Base-by-base conservation (phyloP, 2,888 invertebrate genomes). In the Aporophyla lueneburgensis region DNA sequence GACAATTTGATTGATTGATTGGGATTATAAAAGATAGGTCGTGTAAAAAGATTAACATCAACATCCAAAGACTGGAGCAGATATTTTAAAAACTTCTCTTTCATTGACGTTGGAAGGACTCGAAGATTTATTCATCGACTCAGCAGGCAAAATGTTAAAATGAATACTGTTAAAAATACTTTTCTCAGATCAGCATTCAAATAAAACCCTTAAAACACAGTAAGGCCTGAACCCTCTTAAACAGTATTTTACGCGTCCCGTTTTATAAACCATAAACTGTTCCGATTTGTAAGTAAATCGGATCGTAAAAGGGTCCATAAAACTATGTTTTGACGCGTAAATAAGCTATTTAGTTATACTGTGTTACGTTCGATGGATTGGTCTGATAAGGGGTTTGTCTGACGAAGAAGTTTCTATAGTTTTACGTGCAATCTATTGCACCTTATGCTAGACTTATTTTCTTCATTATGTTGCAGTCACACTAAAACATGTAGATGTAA, bases 281-380 rank as follows among this genome's bases (percentile, higher is more conserved):
- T 75, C 77, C 85, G 83, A 91, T 92, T 91, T 87, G 83, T 89
- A 88, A 86, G 89, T 81, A 90, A 90, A 90, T 91, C 85, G 83
- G 88, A 89, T 86, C 88, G 89, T 92, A 92, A 91, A 92, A 88
- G 51, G 81, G 79, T 51, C 75, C 86, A 85, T 91, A 89, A 91
- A 92, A 81, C 86, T 80, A 79, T 84, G 68, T 87, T 89, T 89
- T 87, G 74, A 73, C 71, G 76, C 74, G 69, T 73, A 75, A 84
- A 76, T 84, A 71, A 80, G 72, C 65, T 71, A 53, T 78, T 82
- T 71, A 62, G 67, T 74, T 65, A 51, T 71, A 72, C 69, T 74
- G 51, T 73, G 69, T 71, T 71, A 66, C 9, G 24, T 62, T 74
- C 33, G 56, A 74, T 72, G 9, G 62, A 73, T 73, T 63, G 61